Base-by-base conservation (phyloP, 2,113 vertebrate genomes). In the Myrmophylax atrothorax region DNA sequence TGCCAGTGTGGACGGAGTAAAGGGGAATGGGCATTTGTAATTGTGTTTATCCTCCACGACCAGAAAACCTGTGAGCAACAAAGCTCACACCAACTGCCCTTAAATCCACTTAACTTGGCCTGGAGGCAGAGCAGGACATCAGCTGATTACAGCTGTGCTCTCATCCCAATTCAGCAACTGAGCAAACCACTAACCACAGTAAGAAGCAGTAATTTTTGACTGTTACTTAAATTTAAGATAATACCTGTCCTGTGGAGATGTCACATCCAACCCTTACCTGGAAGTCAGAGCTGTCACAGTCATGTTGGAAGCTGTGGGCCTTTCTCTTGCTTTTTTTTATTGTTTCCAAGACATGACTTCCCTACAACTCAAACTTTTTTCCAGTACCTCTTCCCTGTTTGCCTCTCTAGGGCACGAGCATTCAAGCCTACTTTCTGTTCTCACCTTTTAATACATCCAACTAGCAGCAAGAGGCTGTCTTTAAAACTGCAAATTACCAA, bases 311-410 rank as follows among this genome's bases (percentile, higher is more conserved):
- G 50, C 12, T 69, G 44, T 15, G 16, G 7, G 11, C 12, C 4
- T 11, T 87, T 37, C 10, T 66, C 28, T 12, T 60, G 46, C 6
- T 42, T 35, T 38, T 42, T n/a, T 42, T n/a, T 3, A 67, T 14
- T 3, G 5, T 28, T 66, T 64, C 37, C 1, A 0, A 60, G 4
- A 55, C 13, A 23, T 1, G 1, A 18, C 42, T 77, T 38, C 3
- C 18, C 42, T 47, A 35, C 31, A 85, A 44, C 31, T 68, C 38
- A 7, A 35, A 18, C 18, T 42, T 58, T 23, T 56, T 68, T 49
- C 33, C 31, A 47, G 7, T 47, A 70, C 25, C 44, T 68, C 26
- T 28, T 84, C 40, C 63, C 14, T 11, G 47, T 42, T 73, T 37
- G 33, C 6, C 29, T 35, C 17, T 59, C 60, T 75, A 42, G 33